Percentiles rank a stretch among this genome's conserved stretches.
Conservation (phyloP, 1,140 invertebrate species). For the Mya arenaria region DNA sequence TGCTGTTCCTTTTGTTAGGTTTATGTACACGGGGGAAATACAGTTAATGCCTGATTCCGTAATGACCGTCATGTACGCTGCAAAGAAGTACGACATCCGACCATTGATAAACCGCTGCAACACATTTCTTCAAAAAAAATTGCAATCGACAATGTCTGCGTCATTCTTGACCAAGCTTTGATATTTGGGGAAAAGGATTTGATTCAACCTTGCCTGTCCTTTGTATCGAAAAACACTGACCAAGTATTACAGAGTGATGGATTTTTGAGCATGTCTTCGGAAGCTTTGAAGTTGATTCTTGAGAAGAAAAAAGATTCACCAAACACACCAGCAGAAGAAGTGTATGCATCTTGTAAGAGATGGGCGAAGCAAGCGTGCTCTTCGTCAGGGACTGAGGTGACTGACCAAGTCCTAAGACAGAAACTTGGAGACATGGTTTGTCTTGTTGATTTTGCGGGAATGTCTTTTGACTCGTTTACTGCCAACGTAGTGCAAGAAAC, state of each 20-base stretch:
- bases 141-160: not conserved
- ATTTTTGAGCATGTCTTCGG: not conserved
- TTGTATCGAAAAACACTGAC: not conserved
- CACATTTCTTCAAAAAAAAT: not conserved
- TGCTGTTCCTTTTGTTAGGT: not conserved
- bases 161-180: not conserved
- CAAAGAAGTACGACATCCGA: not conserved
- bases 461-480: too few species aligned
- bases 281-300: not conserved
- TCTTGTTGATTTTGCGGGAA: too few species aligned
- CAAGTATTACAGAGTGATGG: not conserved
- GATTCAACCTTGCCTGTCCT: not conserved
- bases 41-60: not conserved
- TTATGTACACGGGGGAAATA: not conserved
- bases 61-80: not conserved
- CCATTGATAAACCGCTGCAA: not conserved
- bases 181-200: conserved; percentile 1
- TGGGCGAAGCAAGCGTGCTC: not conserved
- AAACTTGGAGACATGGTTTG: too few species aligned
- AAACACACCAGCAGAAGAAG: not conserved
- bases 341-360: conserved; percentile 1
- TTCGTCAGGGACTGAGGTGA: too few species aligned
- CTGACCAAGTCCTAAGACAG: too few species aligned
- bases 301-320: not conserved
- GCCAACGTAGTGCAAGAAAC: too few species aligned